Evolutionary conservation across 1,140 invertebrate genomes (phyloP).

Genomic region (Lordiphosa clarofinis): DNA sequence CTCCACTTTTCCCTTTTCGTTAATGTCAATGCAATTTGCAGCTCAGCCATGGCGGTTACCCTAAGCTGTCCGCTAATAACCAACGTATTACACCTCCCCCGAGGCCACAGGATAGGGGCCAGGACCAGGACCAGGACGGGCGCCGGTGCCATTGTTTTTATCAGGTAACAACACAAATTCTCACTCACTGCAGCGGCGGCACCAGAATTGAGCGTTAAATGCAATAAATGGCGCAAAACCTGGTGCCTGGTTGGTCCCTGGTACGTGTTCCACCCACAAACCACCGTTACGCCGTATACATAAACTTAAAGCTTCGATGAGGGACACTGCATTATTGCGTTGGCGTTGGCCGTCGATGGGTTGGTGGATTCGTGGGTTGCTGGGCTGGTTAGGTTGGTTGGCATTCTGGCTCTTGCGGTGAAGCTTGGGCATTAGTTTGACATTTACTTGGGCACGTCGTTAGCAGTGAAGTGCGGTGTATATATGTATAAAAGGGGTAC

Average conservation of each 20-base stretch:
- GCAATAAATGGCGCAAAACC: slow-evolving; percentile 68
- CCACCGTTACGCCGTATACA: slow-evolving; percentile 22
- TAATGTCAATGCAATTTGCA: slow-evolving; percentile 41
- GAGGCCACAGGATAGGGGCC: too few relatives aligned
- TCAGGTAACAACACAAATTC: slow-evolving; percentile 28
- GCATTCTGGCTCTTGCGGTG: slow-evolving; percentile 54
- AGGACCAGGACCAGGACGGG: too few relatives aligned
- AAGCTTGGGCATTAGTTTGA: slow-evolving; percentile 68
- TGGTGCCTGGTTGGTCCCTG: too few relatives aligned
- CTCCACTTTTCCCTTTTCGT: neutral
- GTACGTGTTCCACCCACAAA: neutral
- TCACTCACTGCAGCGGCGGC: slow-evolving; percentile 23
- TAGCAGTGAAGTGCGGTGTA: slow-evolving; percentile 47
- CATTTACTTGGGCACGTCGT: slow-evolving; percentile 76
- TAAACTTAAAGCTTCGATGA: slow-evolving; percentile 70
- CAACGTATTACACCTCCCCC: slow-evolving; percentile 33
- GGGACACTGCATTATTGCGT: slow-evolving; percentile 71
- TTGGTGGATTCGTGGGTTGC: slow-evolving; percentile 18
- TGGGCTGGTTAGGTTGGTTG: slow-evolving; percentile 6
- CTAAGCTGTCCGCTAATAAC: slow-evolving; percentile 42
- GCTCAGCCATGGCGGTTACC: slow-evolving; percentile 27
- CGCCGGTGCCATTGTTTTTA: slow-evolving; percentile 27
- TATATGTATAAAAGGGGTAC: slow-evolving; percentile 2
- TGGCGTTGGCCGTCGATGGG: slow-evolving; percentile 53
- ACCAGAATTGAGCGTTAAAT: slow-evolving; percentile 40